Conservation (phyloP, 1,140 invertebrate species). For the Drosophila carrolli region DNA sequence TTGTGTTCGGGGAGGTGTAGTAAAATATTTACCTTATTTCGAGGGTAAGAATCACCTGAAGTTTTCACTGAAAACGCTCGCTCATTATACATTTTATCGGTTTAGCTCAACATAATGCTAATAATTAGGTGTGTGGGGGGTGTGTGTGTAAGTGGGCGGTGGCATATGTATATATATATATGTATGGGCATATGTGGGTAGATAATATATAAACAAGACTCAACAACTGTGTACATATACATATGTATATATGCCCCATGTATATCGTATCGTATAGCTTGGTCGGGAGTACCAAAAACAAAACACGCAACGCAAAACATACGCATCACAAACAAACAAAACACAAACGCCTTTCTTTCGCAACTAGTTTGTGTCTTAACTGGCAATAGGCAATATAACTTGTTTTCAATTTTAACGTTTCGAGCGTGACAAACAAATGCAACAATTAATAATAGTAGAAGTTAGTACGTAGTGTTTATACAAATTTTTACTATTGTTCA, state of each 20-base stretch:
- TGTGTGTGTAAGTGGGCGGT: conserved; percentile 46
- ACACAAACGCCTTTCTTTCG: conserved; percentile 35
- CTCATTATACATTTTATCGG: conserved; percentile 51
- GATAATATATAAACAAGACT: conserved; percentile 72
- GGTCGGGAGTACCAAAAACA: conserved; percentile 49
- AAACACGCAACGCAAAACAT: conserved; percentile 53
- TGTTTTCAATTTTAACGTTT: conserved; percentile 30
- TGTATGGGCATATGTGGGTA: conserved; percentile 46
- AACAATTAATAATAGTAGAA: conserved; percentile 41
- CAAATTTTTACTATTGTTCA: conserved; percentile 32
- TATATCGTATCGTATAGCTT: conserved; percentile 32
- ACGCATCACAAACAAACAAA: conserved; percentile 48
- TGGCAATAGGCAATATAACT: conserved; percentile 43
- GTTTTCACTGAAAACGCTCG: conserved; percentile 81
- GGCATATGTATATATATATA: conserved; percentile 34
- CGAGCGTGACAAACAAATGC: conserved; percentile 63
- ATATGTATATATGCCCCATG: conserved; percentile 44
- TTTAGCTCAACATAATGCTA: conserved; percentile 72
- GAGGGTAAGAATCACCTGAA: conserved; percentile 67
- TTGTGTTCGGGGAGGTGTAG: conserved; percentile 34
- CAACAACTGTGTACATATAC: conserved; percentile 68
- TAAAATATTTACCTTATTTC: conserved; percentile 81
- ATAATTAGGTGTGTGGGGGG: conserved; percentile 43
- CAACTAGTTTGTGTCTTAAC: conserved; percentile 21
- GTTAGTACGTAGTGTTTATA: conserved; percentile 36